Base-by-base conservation (phyloP, 2,888 invertebrate genomes). In the Lasioglossum calceatum region DNA sequence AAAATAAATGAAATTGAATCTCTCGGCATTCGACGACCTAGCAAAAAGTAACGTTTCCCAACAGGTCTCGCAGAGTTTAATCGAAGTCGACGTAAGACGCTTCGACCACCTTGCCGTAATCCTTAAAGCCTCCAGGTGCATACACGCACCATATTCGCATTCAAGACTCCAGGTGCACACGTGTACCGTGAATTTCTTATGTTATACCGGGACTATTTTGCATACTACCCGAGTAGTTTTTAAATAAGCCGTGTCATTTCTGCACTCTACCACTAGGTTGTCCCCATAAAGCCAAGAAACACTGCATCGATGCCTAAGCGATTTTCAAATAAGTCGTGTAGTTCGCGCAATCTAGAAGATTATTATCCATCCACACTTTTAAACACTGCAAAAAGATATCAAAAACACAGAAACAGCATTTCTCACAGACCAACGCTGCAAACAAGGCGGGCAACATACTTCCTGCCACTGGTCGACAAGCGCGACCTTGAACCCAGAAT, bases 61-160 rank as follows among this genome's bases (percentile, higher is more conserved):
- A 64, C 64, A 16, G 14, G 61, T 64, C 16, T 27, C 19, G 64
- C 14, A 4, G 32, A 32, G 64, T 64, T 16, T 64, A 64, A 27
- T 32, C 32, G 16, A 64, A 32, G 16, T 7, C 4, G 39, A 70
- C 67, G 10, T 36, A 36, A 64, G 64, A 64, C 32, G 64, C 64
- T 32, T 32, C 64, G 32, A 64, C 64, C 64, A 64, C 64, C 64
- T 64, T 64, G 64, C 64, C 32, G 32, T 64, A 64, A 64, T 64
- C 64, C 67, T 39, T 39, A 39, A 39, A 70, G 36, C 32, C 23
- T 36, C 67, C 67, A 70, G 67, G 67, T 70, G 67, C 36, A 14
- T 19, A 39, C 67, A 23, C 67, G 23, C 36, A 36, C 36, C 36
- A 10, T 64, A 64, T 64, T 64, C 32, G 32, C 32, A 7, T 64